phyloP scores from a whole-genome alignment of 2,888 invertebrate species.

The Cataglyphis cursor region DNA sequence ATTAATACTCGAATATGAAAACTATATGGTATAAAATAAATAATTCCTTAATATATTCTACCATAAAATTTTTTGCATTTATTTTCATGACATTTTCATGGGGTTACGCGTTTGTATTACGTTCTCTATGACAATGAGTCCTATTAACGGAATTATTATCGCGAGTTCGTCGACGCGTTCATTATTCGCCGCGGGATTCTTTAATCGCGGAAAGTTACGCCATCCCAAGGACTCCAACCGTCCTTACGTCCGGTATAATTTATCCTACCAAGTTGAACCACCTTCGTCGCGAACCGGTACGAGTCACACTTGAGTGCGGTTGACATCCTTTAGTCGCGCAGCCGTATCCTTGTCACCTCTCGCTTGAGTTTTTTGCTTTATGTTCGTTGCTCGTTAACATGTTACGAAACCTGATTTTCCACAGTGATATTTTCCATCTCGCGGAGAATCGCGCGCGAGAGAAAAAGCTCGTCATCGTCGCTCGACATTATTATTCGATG shows the following conservation, averaged over 20 bases:
- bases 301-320: constrained; percentile 74
- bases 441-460: neutral
- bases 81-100: constrained; percentile 12
- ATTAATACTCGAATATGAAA: neutral
- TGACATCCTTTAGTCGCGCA: constrained; percentile 71
- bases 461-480: neutral
- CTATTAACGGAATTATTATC: constrained; percentile 38
- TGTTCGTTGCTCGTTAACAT: constrained; percentile 59
- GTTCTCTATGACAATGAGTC: neutral
- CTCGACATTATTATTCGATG: neutral
- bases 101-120: neutral
- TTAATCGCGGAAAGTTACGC: constrained; percentile 57
- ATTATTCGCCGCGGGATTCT: constrained; percentile 44
- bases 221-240: constrained; percentile 62
- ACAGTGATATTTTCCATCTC: constrained; percentile 65
- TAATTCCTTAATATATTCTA: neutral
- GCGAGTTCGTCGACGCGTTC: neutral
- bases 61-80: neutral
- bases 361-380: constrained; percentile 62
- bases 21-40: neutral
- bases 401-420: constrained; percentile 65
- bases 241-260: constrained; percentile 70
- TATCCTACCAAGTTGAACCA: constrained; percentile 72
- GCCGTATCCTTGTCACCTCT: constrained; percentile 50
- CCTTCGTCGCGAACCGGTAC: constrained; percentile 66